Base-by-base conservation (phyloP, 2,888 invertebrate species). In the Meloe dianella region DNA sequence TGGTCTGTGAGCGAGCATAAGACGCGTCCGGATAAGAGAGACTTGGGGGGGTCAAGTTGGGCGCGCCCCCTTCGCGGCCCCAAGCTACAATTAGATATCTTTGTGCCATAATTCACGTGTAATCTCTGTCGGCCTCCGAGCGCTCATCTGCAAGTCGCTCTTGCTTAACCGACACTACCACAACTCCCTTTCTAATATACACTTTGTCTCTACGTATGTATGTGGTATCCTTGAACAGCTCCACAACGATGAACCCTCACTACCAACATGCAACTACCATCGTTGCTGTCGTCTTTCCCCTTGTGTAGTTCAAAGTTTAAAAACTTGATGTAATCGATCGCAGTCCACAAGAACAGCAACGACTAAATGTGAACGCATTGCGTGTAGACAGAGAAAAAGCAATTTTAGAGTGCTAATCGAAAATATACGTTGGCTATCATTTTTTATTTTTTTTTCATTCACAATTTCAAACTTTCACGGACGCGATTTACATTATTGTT, bases 101-200 rank as follows among this genome's bases (percentile, higher is more conserved):
- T 84, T 83, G 83, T 82, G 83, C 84, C 83, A 85, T 85, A 85
- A 85, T 88, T 89, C 88, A 88, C 85, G 86, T 85, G 87, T 87
- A 88, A 86, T 85, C 86, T 87, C 83, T 82, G 82, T 82, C 81
- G 81, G 82, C 80, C 82, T 83, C 80, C 77, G 79, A 82, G 81
- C 80, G 82, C 82, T 81, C 81, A 81, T 81, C 80, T 81, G 81
- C 81, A 80, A 74, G 73, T 74, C 74, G 72, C 75, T 71, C 68
- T 70, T 72, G 66, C 73, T 71, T 72, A 66, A 64, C 71, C 67
- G 57, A 68, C 60, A 58, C 67, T 60, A 61, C 17, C 32, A 20
- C 54, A 30, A 30, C 60, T 35, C 20, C 35, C 63, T 57, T 67
- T 61, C 66, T 54, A 59, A 59, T 69, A 62, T 61, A 59, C 59